Evolutionary conservation across 2,113 vertebrate species (phyloP), one percentile per base, ranked within the genome.

Genomic region (Casuarius casuarius): DNA sequence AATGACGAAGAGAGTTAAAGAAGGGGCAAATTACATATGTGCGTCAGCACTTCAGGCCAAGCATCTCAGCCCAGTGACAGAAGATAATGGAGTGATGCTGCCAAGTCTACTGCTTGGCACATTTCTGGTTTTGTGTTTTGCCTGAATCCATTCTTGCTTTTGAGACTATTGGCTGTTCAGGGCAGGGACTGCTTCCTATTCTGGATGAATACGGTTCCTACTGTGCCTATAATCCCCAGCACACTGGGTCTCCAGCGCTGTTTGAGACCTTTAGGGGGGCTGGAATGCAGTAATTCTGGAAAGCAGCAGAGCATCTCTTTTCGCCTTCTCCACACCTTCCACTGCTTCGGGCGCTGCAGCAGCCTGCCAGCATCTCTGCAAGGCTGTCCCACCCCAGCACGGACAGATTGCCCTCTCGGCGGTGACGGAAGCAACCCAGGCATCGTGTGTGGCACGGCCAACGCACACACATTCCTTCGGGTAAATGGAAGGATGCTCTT

Each of bases 31-130:
- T 87, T 95, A 94, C 56, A 77, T 77, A 92, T 74, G 54, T 92
- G 84, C 7, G 49, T 96, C 94, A 94, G 87, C 63, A 63, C 77
- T 94, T 62, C 71, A 89, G 62, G 66, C 74, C 86, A 70, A 90
- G 72, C 67, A 59, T 77, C 87, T 17, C 31, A 15, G 81, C 40
- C 75, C 84, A 85, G 58, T 72, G 71, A 90, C 78, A 89, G 91
- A 95, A 95, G 95, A 97, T 97, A 97, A 90, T 97, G 94, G 94
- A 95, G 96, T 29, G 88, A 90, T 1, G 10, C 68, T 97, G 97
- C 95, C 96, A 96, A 96, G 78, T 82, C 93, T 94, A 83, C 92
- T 88, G 92, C 95, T 97, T 96, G 91, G 96, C 97, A 91, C 63
- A 51, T 68, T 70, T 78, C 46, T 40, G 90, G 49, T 72, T 73